A percentile compares a stretch with the other conserved stretches of the same genome.
phyloP scores from a whole-genome alignment of 2,113 vertebrate species.

The Rhipidura dahli region DNA sequence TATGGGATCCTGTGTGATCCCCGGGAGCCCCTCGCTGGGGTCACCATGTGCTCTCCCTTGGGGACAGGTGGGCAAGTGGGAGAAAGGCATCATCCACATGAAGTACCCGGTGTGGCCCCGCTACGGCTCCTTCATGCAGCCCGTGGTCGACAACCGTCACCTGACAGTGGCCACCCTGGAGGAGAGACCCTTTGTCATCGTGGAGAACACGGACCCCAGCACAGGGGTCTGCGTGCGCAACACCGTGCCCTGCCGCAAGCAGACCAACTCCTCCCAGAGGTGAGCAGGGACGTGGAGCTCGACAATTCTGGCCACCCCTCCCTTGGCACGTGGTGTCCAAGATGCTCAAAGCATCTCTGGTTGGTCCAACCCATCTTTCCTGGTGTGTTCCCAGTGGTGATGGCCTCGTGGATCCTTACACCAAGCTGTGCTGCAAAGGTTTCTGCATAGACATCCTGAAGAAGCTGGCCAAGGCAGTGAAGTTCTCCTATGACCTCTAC shows the following conservation, averaged over 20 bases:
- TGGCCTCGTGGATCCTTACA: conserved; percentile 83
- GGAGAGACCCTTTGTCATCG: conserved; percentile 95
- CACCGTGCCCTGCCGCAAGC: conserved; percentile 94
- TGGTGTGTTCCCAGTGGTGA: neutral
- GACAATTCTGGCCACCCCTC: rapidly evolving
- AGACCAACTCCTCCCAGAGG: conserved; percentile 90
- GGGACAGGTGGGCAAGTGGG: conserved; percentile 89
- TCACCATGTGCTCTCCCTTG: neutral
- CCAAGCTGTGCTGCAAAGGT: conserved; percentile 96
- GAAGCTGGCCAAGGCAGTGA: conserved; percentile 90
- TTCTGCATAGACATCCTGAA: conserved; percentile 99
- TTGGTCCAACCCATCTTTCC: neutral
- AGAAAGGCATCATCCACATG: conserved; percentile 90
- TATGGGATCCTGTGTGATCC: rapidly evolving
- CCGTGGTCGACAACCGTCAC: conserved; percentile 88
- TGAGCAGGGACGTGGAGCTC: neutral
- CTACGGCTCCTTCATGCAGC: conserved; percentile 88
- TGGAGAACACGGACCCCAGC: conserved; percentile 89
- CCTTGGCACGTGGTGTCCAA: rapidly evolving
- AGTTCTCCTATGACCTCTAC: conserved; percentile 97
- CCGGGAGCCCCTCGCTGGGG: neutral
- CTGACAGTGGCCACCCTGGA: conserved; percentile 95
- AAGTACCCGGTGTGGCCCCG: conserved; percentile 97
- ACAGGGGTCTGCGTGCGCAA: conserved; percentile 94
- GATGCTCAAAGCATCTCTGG: neutral